phyloP scores from a whole-genome alignment of 2,888 invertebrate genomes.

The Dichetophora obliterata region DNA sequence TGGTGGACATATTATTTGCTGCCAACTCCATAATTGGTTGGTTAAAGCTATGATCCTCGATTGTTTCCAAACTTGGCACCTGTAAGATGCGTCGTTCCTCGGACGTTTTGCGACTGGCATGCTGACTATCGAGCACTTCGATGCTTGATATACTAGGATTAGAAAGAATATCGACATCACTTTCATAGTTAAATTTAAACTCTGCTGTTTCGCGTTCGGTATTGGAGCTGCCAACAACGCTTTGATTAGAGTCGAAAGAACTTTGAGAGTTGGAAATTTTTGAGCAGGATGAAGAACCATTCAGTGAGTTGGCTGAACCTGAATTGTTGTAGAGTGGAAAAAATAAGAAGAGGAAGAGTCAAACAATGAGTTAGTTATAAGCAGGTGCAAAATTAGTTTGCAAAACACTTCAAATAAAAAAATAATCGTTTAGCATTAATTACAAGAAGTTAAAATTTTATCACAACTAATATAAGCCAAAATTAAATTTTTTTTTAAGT shows the following conservation, averaged over 20 bases:
- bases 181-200: conserved; percentile 70
- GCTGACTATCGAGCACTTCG: conserved; percentile 73
- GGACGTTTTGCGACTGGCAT: conserved; percentile 66
- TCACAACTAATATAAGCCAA: not conserved
- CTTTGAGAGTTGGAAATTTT: conserved; percentile 67
- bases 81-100: conserved; percentile 71
- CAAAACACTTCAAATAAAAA: not conserved
- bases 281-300: conserved; percentile 69
- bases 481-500: not conserved
- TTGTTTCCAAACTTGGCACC: conserved; percentile 70
- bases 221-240: conserved; percentile 68
- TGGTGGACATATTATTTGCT: not conserved
- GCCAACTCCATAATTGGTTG: not conserved
- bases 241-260: conserved; percentile 69
- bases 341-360: not conserved
- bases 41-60: conserved; percentile 63
- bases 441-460: not conserved
- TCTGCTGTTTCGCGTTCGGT: conserved; percentile 63
- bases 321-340: conserved; percentile 35
- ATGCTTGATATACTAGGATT: conserved; percentile 81
- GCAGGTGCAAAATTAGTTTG: not conserved
- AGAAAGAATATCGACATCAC: conserved; percentile 79
- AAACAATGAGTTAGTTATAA: not conserved
- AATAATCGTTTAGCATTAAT: not conserved
- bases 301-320: conserved; percentile 70